phyloP scores from a whole-genome alignment of 2,797 vertebrate genomes.

The Micropoecilia bifurca region DNA sequence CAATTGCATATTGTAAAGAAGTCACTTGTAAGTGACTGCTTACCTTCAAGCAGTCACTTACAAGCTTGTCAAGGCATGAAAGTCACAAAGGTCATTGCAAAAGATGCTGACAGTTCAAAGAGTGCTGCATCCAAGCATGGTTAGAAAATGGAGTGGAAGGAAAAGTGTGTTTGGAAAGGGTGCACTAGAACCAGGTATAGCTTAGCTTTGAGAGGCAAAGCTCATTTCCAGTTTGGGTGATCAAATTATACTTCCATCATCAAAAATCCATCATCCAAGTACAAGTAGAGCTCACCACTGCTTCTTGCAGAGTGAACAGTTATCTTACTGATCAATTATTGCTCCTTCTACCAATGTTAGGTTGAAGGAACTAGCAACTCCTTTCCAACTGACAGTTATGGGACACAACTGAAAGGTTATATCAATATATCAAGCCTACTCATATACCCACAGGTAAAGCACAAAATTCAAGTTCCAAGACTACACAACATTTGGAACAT shows the following conservation, averaged over 20 bases:
- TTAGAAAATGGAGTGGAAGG: neutral
- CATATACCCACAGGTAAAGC: neutral
- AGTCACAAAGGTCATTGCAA: neutral
- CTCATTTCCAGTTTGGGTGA: neutral
- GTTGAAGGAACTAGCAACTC: neutral
- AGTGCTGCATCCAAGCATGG: neutral
- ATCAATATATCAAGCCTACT: neutral
- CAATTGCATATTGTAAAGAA: no score
- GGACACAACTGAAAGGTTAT: neutral
- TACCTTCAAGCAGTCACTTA: neutral
- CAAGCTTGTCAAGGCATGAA: neutral
- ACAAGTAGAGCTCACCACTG: neutral
- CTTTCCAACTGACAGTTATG: neutral
- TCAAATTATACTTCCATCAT: neutral
- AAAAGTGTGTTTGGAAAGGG: neutral
- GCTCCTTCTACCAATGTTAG: neutral
- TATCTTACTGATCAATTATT: neutral
- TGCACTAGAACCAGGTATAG: neutral
- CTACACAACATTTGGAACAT: neutral
- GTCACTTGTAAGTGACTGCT: no score
- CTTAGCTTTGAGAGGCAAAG: neutral
- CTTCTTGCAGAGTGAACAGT: neutral
- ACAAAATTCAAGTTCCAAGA: neutral
- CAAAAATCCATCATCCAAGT: neutral
- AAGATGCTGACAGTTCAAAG: neutral